These are phyloP conservation scores for Drosophila asahinai DNA, from an alignment of 1,140 invertebrate species.

Conservation along the genomic window DNA sequence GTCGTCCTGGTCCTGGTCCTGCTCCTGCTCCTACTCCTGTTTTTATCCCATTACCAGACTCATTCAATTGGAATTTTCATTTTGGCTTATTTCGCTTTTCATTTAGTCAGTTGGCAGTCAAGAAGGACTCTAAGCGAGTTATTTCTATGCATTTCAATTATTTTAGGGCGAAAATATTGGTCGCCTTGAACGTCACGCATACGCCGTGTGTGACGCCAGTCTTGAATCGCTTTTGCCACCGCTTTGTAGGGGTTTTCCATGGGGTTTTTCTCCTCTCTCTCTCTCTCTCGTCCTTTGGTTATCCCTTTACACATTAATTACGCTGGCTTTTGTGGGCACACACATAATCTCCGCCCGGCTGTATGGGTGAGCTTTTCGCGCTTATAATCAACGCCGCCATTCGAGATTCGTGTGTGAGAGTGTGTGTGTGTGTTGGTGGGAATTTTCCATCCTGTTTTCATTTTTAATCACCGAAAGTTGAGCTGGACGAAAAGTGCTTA, in stretches of 20 bases:
- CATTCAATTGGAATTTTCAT: conserved; percentile 70
- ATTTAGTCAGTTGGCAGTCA: conserved; percentile 30
- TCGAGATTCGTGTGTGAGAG: conserved; percentile 33
- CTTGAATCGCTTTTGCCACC: conserved; percentile 71
- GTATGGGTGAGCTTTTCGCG: conserved; percentile 58
- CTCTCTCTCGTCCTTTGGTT: conserved; percentile 27
- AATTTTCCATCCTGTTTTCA: conserved; percentile 39
- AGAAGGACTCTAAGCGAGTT: conserved; percentile 56
- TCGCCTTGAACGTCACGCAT: conserved; percentile 44
- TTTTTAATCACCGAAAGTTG: conserved; percentile 46
- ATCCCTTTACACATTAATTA: conserved; percentile 82
- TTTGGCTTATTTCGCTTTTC: conserved; percentile 62
- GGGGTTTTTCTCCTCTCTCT: neutral
- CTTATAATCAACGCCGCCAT: conserved; percentile 77
- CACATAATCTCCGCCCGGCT: conserved; percentile 40
- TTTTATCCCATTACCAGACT: conserved; percentile 48
- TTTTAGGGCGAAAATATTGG: conserved; percentile 36
- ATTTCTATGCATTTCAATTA: conserved; percentile 76
- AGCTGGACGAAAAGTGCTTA: conserved; percentile 29
- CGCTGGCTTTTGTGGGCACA: conserved; percentile 62
- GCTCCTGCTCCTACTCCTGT: conserved; percentile 10
- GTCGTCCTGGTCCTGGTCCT: no score
- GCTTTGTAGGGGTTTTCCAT: conserved; percentile 49
- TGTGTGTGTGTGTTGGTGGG: conserved; percentile 21
- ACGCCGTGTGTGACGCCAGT: conserved; percentile 61